Evolutionary conservation across 1,140 invertebrate genomes (phyloP).

Genomic region (Geopemphigus sp.): DNA sequence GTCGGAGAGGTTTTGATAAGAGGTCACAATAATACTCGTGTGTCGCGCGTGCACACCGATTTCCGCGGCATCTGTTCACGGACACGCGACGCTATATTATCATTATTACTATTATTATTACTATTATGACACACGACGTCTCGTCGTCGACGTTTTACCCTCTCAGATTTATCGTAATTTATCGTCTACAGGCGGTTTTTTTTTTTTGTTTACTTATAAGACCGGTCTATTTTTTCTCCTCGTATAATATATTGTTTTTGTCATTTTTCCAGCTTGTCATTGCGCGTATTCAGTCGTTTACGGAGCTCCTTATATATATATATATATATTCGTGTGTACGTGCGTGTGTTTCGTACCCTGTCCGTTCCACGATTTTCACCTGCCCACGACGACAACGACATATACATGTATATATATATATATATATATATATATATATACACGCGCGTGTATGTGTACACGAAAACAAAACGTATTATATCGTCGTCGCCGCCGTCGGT

Average conservation of each 20-base stretch:
- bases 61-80: conserved; percentile 41
- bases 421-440: neutral
- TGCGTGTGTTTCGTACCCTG: neutral
- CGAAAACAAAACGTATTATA: too few species aligned
- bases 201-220: conserved; percentile 21
- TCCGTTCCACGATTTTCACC: conserved; percentile 37
- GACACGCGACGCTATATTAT: conserved; percentile 35
- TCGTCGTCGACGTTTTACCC: conserved; percentile 32
- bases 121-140: conserved; percentile 44
- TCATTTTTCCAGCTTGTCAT: conserved; percentile 10
- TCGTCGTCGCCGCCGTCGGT: neutral
- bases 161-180: conserved; percentile 25
- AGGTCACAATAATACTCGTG: conserved; percentile 20
- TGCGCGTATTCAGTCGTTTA: neutral
- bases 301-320: neutral
- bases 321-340: too few species aligned
- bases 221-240: conserved; percentile 15
- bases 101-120: conserved; percentile 31
- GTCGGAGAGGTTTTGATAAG: neutral
- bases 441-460: neutral
- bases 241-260: conserved; percentile 9
- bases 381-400: neutral
- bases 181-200: conserved; percentile 7
- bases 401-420: neutral
- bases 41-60: conserved; percentile 36